A percentile compares a stretch with the other conserved stretches of the same genome.
phyloP scores from a whole-genome alignment of 2,888 invertebrate species.

The Drepanosiphum platanoidis region DNA sequence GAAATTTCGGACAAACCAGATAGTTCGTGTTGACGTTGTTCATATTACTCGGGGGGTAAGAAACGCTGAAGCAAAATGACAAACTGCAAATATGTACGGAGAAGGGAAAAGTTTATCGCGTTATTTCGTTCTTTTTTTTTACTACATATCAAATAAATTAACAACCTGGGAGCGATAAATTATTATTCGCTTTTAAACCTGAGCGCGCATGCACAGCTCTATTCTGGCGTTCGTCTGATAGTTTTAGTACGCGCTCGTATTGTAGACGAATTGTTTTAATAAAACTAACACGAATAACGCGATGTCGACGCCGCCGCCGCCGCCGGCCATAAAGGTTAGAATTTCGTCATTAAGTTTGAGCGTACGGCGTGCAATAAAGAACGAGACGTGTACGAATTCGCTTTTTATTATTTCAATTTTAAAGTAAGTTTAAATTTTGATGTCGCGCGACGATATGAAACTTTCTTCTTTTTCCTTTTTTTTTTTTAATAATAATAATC shows the following conservation, averaged over 20 bases:
- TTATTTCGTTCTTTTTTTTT: neutral
- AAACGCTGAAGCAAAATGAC: neutral
- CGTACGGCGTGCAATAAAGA: neutral
- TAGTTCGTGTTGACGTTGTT: neutral
- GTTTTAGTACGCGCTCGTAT: too few relatives aligned
- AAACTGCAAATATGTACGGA: neutral
- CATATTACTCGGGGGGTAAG: too few relatives aligned
- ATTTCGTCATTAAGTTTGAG: too few relatives aligned
- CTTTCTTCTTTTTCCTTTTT: too few relatives aligned
- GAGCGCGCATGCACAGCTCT: neutral
- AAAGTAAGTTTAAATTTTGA: neutral
- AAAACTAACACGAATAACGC: too few relatives aligned
- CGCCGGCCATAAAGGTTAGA: neutral
- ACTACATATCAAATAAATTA: neutral
- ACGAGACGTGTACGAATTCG: neutral
- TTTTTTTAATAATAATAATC: too few relatives aligned
- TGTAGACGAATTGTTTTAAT: too few relatives aligned
- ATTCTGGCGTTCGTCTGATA: too few relatives aligned
- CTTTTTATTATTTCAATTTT: neutral
- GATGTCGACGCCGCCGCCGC: too few relatives aligned
- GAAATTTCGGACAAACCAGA: too few relatives aligned
- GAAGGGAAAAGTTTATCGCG: too few relatives aligned
- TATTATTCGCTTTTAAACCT: neutral
- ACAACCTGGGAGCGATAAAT: neutral
- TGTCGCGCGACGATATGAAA: neutral